Base-by-base conservation (phyloP, 2,888 invertebrate genomes). In the Troides helena region DNA sequence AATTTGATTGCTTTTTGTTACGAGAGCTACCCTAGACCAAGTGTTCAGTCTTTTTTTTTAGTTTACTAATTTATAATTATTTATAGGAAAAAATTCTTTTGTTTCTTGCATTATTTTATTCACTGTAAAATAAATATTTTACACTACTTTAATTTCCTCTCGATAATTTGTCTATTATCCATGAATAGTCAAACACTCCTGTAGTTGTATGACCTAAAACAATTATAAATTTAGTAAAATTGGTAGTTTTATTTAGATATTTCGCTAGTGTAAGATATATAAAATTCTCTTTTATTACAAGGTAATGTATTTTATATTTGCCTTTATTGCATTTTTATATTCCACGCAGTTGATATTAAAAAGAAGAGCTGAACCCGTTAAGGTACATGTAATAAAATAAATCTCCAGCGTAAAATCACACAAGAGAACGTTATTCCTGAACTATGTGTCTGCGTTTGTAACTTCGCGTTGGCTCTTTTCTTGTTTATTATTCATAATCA, bases 401-500 rank as follows among this genome's bases (percentile, higher is more conserved):
- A 77, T 76, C 75, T 77, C 72, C 73, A 73, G 74, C 74, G 58
- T 70, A 71, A 64, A 71, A 73, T 72, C 69, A 72, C 71, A 72
- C 69, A 65, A 63, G 68, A 74, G 68, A 73, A 72, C 73, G 74
- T 77, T 76, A 75, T 75, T 80, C 71, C 75, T 75, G 78, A 81
- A 80, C 82, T 81, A 81, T 72, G 67, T 71, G 68, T 73, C 71
- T 72, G 56, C 70, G 77, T 82, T 81, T 79, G 79, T 81, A 80
- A 80, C 81, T 83, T 78, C 76, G 78, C 78, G 79, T 81, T 82
- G 82, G 83, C 84, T 85, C 82, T 85, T 85, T 85, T 87, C 85
- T 87, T 86, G 85, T 89, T 88, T 90, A 85, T 88, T 87, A 85
- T 89, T 86, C 86, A 87, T 86, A 87, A 87, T 88, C 85, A 87